Percentiles rank a stretch among this genome's conserved stretches.
phyloP scores from a whole-genome alignment of 2,113 vertebrate species.

The Furnarius figulus region DNA sequence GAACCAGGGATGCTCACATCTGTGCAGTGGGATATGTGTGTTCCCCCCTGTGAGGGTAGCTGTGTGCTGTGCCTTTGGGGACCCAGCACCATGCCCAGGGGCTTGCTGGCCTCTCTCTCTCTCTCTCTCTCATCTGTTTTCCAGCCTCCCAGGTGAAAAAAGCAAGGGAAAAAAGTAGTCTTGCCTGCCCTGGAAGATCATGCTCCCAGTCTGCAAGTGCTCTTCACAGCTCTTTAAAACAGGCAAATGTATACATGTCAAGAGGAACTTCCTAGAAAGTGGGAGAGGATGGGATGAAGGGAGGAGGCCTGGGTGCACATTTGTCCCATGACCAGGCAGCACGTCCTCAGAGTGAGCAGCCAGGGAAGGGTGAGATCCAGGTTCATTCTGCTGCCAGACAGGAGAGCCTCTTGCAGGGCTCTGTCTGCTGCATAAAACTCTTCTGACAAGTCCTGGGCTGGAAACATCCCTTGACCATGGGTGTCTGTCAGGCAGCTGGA shows the following conservation, averaged over 20 bases:
- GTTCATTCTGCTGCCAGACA: background rate
- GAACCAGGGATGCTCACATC: background rate
- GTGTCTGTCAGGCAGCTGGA: background rate
- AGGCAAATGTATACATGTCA: background rate
- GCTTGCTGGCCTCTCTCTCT: background rate
- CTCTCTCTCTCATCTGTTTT: background rate
- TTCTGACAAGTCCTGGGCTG: background rate
- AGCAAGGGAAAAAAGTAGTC: background rate
- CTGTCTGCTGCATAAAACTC: fast-evolving
- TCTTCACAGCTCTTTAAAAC: background rate
- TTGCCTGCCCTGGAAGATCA: background rate
- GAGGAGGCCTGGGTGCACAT: background rate
- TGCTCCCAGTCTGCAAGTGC: background rate
- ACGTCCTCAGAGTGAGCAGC: fast-evolving
- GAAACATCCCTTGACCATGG: background rate
- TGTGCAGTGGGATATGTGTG: fast-evolving
- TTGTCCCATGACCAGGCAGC: background rate
- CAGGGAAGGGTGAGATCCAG: background rate
- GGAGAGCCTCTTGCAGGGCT: background rate
- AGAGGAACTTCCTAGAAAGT: background rate
- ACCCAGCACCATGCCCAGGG: background rate
- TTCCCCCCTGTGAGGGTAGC: background rate
- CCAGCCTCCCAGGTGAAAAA: background rate
- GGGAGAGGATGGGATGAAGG: background rate
- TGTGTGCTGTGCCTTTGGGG: too few relatives aligned